Evolutionary conservation across 2,797 vertebrate species (phyloP).

Genomic region (Acanthiza pusilla): DNA sequence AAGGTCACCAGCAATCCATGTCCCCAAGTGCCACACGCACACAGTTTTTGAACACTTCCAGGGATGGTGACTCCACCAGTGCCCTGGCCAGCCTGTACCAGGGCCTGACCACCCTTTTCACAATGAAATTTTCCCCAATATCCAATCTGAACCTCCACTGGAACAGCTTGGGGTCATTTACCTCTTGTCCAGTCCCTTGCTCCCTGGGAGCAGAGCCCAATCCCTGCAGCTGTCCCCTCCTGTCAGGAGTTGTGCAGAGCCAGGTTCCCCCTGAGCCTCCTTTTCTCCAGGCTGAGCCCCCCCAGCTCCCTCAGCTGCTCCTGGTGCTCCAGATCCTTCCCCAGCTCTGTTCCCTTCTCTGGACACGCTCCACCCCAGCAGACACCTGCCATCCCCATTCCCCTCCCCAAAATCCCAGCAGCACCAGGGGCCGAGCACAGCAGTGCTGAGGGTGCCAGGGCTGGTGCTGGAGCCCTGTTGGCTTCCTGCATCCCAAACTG

Average conservation of each 20-base stretch:
- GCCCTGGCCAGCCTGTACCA: neutral
- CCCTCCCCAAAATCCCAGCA: fast-evolving
- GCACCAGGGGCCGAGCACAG: neutral
- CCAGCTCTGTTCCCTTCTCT: neutral
- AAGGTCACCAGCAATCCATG: neutral
- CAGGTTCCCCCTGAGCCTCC: neutral
- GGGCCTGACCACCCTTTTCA: neutral
- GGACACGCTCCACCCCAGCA: fast-evolving
- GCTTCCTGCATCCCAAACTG: neutral
- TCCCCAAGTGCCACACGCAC: neutral
- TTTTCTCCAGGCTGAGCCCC: neutral
- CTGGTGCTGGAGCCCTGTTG: neutral
- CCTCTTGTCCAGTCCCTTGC: neutral
- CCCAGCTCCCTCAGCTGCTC: neutral
- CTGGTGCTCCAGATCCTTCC: neutral
- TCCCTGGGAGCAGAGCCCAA: neutral
- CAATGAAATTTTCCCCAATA: neutral
- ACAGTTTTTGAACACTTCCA: neutral
- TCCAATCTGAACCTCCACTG: neutral
- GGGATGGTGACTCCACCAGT: neutral
- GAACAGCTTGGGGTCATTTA: neutral
- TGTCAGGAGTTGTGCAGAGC: neutral
- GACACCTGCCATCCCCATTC: neutral
- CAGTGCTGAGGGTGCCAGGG: neutral
- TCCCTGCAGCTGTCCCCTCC: fast-evolving